Evolutionary conservation across 2,888 invertebrate genomes (phyloP).

Genomic region (Parnassius mnemosyne): DNA sequence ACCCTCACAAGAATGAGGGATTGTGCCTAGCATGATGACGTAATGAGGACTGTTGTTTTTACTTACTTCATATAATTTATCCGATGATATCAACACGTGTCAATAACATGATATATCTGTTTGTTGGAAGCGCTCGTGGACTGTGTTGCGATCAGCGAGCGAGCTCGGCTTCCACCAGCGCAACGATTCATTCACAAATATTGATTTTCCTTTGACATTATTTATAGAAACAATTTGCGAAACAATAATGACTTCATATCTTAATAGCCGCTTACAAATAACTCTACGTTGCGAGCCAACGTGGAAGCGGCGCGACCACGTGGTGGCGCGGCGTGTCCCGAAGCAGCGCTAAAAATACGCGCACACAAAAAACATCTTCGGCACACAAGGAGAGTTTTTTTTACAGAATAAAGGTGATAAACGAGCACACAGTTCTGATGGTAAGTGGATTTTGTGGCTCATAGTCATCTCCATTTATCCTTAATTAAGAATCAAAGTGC

Average conservation of each 20-base stretch:
- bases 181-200: constrained; percentile 7
- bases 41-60: too few relatives aligned
- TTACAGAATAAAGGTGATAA: too few relatives aligned
- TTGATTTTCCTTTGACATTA: constrained; percentile 10
- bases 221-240: constrained; percentile 6
- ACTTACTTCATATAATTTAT: not conserved
- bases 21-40: too few relatives aligned
- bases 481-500: too few relatives aligned
- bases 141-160: not conserved
- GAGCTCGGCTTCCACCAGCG: not conserved
- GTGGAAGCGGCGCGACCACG: constrained; percentile 13
- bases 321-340: not conserved
- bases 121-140: not conserved
- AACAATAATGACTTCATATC: constrained; percentile 8
- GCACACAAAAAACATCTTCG: too few relatives aligned
- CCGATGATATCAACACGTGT: not conserved
- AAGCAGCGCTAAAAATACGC: constrained; percentile 9
- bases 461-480: too few relatives aligned
- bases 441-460: too few relatives aligned
- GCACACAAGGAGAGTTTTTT: not conserved
- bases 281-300: not conserved
- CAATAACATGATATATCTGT: not conserved
- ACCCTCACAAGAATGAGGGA: too few relatives aligned
- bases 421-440: too few relatives aligned
- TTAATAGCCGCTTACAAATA: not conserved